Conservation (phyloP, 1,140 invertebrate species). For the Anoplolepis gracilipes region DNA sequence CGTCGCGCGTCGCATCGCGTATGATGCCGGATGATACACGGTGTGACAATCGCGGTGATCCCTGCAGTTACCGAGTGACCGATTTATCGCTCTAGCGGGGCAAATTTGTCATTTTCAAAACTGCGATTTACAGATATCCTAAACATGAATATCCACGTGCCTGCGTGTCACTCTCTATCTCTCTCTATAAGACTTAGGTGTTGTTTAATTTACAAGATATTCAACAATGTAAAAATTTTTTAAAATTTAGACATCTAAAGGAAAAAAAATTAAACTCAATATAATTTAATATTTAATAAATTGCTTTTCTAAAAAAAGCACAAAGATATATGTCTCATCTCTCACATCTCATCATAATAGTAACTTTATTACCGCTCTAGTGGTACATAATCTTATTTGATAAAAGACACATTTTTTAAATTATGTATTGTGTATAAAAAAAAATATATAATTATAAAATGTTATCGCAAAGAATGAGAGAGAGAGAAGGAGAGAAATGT, state of each 20-base stretch:
- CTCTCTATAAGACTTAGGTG: slow-evolving; percentile 20
- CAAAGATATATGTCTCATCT: too few relatives aligned
- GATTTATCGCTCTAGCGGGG: slow-evolving; percentile 41
- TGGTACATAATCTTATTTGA: too few relatives aligned
- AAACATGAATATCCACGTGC: too few relatives aligned
- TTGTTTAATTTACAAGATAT: background rate
- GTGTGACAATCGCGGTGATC: slow-evolving; percentile 49
- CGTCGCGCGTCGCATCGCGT: slow-evolving; percentile 18
- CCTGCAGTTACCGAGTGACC: slow-evolving; percentile 13
- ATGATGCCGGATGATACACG: slow-evolving; percentile 23
- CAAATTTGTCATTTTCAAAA: slow-evolving; percentile 38
- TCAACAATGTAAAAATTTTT: background rate
- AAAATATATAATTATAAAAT: too few relatives aligned
- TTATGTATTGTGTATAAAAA: too few relatives aligned
- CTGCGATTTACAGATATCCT: background rate
- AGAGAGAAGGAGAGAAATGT: too few relatives aligned
- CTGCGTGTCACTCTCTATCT: too few relatives aligned
- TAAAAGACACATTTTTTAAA: too few relatives aligned
- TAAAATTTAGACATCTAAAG: background rate
- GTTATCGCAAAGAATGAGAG: too few relatives aligned
- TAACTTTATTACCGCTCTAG: too few relatives aligned
- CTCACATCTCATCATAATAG: too few relatives aligned
- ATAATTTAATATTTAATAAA: background rate
- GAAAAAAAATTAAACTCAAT: background rate
- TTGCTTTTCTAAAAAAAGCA: background rate